Evolutionary conservation across 2,797 vertebrate genomes (phyloP), one percentile per base, ranked within the genome.

Genomic region (Xenops minutus): DNA sequence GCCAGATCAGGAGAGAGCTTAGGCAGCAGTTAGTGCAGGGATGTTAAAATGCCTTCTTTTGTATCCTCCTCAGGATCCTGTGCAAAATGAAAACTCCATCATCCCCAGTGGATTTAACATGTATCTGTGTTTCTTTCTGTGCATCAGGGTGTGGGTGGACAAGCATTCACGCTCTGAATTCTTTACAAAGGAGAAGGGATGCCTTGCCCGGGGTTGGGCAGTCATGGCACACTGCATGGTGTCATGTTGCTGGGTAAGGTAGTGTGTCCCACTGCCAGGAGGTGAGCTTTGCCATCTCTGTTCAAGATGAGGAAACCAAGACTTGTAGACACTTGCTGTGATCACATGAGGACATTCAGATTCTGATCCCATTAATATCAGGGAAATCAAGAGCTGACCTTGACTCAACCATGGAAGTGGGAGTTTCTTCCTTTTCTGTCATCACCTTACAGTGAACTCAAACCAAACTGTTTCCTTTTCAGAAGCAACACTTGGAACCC

Each of bases 341-440:
- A n/a, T 64, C 39, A 8, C 20, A 6, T 0, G 2, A 37, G 46
- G 75, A 62, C 44, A 26, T 34, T 32, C 49, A 41, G 82, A 56
- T 83, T 62, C 68, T 52, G 29, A 58, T 88, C 58, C 72, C 39
- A 6, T 41, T 36, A 5, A 54, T 41, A 36, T 14, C 84, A 71
- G 36, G 37, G 83, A 67, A 69, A 49, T 48, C 63, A 58, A 54
- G 88, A 37, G 64, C 81, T 94, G 87, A 68, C 81, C 91, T 82
- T 89, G 75, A 62, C 81, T 92, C 62, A 43, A 12, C 14, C 19
- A 0, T 21, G 34, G 37, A 51, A 48, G 74, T 68, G 55, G 74
- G 76, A 92, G 69, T 91, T 94, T 84, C 78, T 88, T 90, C 93
- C 85, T 83, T 58, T 85, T 73, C 82, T 89, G 85, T 89, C 76